These are phyloP conservation scores for Callimorpha dominula DNA, from an alignment of 2,888 invertebrate genomes.

Conservation along the genomic window DNA sequence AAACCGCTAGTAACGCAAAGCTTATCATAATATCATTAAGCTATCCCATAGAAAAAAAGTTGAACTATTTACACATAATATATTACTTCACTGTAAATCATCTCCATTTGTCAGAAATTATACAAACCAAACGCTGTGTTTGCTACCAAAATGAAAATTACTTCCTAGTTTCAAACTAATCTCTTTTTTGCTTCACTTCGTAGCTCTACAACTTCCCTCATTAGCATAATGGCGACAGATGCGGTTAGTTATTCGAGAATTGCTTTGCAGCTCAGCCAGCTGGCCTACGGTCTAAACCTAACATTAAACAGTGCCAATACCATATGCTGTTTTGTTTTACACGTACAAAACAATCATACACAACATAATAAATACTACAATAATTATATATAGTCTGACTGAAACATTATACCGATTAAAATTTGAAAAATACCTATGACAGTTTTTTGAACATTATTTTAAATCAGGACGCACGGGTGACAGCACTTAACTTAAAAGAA, in stretches of 20 bases:
- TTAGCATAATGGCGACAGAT: constrained; percentile 51
- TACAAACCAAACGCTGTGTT: background rate
- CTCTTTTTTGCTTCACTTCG: constrained; percentile 31
- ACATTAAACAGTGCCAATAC: constrained; percentile 10
- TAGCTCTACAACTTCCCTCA: constrained; percentile 28
- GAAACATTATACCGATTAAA: no score
- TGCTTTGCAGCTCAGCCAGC: constrained; percentile 32
- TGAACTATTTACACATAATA: no score
- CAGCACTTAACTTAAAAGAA: background rate
- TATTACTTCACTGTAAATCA: background rate
- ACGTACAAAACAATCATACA: no score
- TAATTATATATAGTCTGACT: no score
- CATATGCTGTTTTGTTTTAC: background rate
- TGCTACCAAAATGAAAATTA: constrained; percentile 23
- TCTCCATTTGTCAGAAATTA: background rate
- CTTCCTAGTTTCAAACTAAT: constrained; percentile 27
- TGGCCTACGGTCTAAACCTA: constrained; percentile 37
- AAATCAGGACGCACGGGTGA: background rate
- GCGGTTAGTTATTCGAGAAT: constrained; percentile 45
- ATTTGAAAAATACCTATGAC: no score
- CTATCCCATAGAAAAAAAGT: no score
- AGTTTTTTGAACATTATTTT: background rate
- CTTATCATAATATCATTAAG: no score
- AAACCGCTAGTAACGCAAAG: no score
- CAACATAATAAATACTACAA: no score